phyloP scores from a whole-genome alignment of 2,797 vertebrate species.

The Melopsittacus undulatus region DNA sequence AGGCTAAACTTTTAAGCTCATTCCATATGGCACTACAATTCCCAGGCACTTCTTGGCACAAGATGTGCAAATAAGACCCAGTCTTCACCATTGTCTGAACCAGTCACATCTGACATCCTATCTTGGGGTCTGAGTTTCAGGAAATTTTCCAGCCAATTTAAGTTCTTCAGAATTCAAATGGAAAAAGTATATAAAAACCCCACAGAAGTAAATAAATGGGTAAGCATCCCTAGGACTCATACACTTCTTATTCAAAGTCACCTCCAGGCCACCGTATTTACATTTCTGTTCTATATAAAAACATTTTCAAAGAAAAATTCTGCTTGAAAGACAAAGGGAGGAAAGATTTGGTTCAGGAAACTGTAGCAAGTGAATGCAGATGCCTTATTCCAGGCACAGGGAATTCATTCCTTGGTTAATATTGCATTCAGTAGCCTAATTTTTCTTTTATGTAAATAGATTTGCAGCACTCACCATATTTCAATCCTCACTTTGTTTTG shows the following conservation, averaged over 20 bases:
- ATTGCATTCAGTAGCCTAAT: not conserved
- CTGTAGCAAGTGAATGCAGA: not conserved
- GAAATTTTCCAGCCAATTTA: not conserved
- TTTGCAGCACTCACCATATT: not conserved
- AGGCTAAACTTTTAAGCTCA: not conserved
- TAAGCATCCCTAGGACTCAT: not conserved
- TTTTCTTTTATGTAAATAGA: not conserved
- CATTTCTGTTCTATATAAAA: not conserved
- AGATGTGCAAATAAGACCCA: not conserved
- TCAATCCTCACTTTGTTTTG: slow-evolving; percentile 10
- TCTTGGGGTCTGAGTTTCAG: not conserved
- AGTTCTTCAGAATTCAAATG: not conserved
- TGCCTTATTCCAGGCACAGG: not conserved
- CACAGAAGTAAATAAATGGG: not conserved
- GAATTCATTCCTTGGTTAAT: not conserved
- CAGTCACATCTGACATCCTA: not conserved
- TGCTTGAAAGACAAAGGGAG: not conserved
- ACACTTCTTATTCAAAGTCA: not conserved
- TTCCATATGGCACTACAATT: not conserved
- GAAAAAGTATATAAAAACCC: not conserved
- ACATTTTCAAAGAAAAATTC: not conserved
- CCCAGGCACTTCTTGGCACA: not conserved
- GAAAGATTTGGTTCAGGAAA: not conserved
- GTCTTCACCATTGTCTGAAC: not conserved
- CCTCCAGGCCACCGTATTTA: not conserved